These are phyloP conservation scores for Rhagonycha fulva DNA, from an alignment of 2,888 invertebrate genomes.

Conservation along the genomic window DNA sequence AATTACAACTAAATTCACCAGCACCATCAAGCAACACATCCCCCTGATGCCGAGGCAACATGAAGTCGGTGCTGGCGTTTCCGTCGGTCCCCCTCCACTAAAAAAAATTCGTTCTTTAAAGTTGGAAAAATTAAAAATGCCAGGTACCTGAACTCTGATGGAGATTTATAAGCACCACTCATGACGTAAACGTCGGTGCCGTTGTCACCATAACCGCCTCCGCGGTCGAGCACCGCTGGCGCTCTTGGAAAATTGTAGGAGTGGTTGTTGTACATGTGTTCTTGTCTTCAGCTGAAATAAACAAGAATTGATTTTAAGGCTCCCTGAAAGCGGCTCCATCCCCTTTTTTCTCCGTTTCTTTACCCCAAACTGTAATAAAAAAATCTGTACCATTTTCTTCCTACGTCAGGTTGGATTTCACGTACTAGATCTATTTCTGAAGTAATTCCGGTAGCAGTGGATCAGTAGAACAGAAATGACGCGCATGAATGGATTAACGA, in stretches of 20 bases:
- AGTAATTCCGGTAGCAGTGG: too few species aligned
- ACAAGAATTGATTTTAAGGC: neutral
- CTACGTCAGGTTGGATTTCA: too few species aligned
- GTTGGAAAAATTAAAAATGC: slow-evolving; percentile 42
- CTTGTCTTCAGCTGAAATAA: slow-evolving; percentile 54
- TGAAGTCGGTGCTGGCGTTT: slow-evolving; percentile 89
- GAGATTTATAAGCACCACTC: slow-evolving; percentile 79
- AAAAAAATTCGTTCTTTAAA: neutral
- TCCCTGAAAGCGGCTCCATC: neutral
- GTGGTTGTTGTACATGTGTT: slow-evolving; percentile 35
- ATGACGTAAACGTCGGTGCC: slow-evolving; percentile 85
- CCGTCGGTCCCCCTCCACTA: slow-evolving; percentile 58
- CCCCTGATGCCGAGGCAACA: slow-evolving; percentile 88
- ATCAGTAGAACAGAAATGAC: too few species aligned
- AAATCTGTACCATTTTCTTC: too few species aligned
- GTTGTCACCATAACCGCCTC: slow-evolving; percentile 63
- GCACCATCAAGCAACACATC: slow-evolving; percentile 86
- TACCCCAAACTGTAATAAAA: too few species aligned
- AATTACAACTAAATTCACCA: slow-evolving; percentile 83
- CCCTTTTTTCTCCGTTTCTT: too few species aligned
- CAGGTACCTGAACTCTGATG: slow-evolving; percentile 78
- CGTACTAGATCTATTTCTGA: too few species aligned
- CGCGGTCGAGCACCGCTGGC: slow-evolving; percentile 58
- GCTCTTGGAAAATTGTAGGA: slow-evolving; percentile 52
- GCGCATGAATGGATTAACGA: too few species aligned